Conservation (phyloP, 1,140 invertebrate genomes). For the Eurosta solidaginis region DNA sequence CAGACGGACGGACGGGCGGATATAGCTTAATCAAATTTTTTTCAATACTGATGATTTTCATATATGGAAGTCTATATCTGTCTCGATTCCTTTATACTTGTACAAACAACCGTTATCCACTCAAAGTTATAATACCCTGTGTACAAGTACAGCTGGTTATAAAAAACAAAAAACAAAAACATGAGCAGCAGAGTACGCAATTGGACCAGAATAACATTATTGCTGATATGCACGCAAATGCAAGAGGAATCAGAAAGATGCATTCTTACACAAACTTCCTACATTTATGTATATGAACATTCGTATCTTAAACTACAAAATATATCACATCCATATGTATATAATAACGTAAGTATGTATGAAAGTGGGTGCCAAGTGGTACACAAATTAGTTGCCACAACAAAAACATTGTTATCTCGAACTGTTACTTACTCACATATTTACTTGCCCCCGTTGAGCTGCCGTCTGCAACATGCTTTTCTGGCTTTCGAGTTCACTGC, state of each 20-base stretch:
- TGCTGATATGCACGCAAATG: background rate
- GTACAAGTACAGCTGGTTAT: no score
- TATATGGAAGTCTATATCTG: no score
- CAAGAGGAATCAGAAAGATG: background rate
- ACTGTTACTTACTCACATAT: no score
- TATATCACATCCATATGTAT: background rate
- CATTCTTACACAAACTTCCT: background rate
- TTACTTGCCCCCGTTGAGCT: background rate
- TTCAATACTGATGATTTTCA: no score
- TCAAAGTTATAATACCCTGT: no score
- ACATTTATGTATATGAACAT: background rate
- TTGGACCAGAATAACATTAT: conserved; percentile 2
- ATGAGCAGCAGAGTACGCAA: background rate
- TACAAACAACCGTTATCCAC: no score
- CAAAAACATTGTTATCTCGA: background rate
- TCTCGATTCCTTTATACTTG: no score
- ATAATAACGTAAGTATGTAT: background rate
- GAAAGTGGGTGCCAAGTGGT: conserved; percentile 15
- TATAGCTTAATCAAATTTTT: no score
- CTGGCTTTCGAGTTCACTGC: conserved; percentile 7
- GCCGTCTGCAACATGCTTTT: conserved; percentile 1
- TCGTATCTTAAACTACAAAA: background rate
- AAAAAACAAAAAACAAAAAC: background rate
- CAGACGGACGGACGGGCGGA: no score
- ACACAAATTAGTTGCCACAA: conserved; percentile 20